Conservation (phyloP, 2,797 vertebrate genomes). For the Aulostomus chinensis region DNA sequence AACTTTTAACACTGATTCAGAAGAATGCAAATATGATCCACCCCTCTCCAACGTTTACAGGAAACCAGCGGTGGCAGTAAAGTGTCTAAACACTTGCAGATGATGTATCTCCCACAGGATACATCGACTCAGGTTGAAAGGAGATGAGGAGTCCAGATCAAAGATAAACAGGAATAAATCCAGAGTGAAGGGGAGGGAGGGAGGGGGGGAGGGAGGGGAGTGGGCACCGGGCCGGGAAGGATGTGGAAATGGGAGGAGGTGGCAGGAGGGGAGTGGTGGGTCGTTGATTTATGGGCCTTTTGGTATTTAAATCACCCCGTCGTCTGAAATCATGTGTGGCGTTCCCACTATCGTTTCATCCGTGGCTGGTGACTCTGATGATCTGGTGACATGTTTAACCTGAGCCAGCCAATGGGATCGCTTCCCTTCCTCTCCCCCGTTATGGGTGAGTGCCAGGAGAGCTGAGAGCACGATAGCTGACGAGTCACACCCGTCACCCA, state of each 20-base stretch:
- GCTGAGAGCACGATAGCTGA: constrained; percentile 36
- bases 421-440: constrained; percentile 25
- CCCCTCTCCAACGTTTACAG: constrained; percentile 69
- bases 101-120: constrained; percentile 75
- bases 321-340: constrained; percentile 61
- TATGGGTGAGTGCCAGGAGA: constrained; percentile 36
- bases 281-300: constrained; percentile 74
- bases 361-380: constrained; percentile 58
- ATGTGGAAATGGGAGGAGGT: constrained; percentile 65
- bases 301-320: constrained; percentile 70
- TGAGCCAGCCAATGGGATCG: constrained; percentile 43
- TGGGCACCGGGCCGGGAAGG: constrained; percentile 54
- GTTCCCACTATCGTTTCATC: constrained; percentile 64
- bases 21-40: constrained; percentile 74
- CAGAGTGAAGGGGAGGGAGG: constrained; percentile 40
- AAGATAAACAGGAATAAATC: constrained; percentile 83
- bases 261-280: constrained; percentile 41
- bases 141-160: constrained; percentile 64
- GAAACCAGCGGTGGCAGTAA: constrained; percentile 66
- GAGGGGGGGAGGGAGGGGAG: constrained; percentile 31
- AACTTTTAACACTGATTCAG: constrained; percentile 78
- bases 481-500: constrained; percentile 44
- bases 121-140: constrained; percentile 65
- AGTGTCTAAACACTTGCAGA: constrained; percentile 72
- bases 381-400: constrained; percentile 43